A percentile compares a stretch with the other conserved stretches of the same genome.
Conservation (phyloP, 2,888 invertebrate species). For the Xestia ashworthii region DNA sequence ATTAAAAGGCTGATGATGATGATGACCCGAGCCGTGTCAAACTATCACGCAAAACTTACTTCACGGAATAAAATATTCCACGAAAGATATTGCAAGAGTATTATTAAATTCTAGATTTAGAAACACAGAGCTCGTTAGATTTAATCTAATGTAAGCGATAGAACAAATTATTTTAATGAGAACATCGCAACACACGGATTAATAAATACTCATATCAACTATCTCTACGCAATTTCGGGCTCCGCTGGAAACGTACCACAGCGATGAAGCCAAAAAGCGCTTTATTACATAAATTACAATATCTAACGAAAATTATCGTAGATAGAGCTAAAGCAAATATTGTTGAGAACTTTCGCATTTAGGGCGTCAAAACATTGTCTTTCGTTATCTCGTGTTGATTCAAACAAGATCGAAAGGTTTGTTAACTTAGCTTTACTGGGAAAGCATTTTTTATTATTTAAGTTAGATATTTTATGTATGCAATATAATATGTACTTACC, state of each 20-base stretch:
- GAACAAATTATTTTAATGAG: slow-evolving; percentile 44
- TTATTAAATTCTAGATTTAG: neutral
- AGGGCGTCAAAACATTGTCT: slow-evolving; percentile 41
- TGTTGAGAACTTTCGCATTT: slow-evolving; percentile 56
- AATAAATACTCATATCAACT: slow-evolving; percentile 29
- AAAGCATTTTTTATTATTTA: neutral
- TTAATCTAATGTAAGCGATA: slow-evolving; percentile 12
- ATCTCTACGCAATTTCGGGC: slow-evolving; percentile 34
- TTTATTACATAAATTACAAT: slow-evolving; percentile 63
- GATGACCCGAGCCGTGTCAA: neutral
- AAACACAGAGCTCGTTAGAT: slow-evolving; percentile 9
- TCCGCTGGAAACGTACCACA: slow-evolving; percentile 31
- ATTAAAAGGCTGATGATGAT: too few relatives aligned
- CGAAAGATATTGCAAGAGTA: neutral
- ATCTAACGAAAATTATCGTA: slow-evolving; percentile 52
- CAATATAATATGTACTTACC: neutral
- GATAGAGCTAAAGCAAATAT: slow-evolving; percentile 58
- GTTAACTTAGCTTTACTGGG: slow-evolving; percentile 1
- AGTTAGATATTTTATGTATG: neutral
- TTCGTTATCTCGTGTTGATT: slow-evolving; percentile 53
- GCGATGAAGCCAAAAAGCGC: slow-evolving; percentile 37
- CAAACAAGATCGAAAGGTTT: slow-evolving; percentile 39
- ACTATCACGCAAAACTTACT: neutral
- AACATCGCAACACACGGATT: slow-evolving; percentile 9
- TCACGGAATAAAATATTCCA: neutral